Base-by-base conservation (phyloP, 2,797 vertebrate genomes). In the Lepilemur ruficaudatus region DNA sequence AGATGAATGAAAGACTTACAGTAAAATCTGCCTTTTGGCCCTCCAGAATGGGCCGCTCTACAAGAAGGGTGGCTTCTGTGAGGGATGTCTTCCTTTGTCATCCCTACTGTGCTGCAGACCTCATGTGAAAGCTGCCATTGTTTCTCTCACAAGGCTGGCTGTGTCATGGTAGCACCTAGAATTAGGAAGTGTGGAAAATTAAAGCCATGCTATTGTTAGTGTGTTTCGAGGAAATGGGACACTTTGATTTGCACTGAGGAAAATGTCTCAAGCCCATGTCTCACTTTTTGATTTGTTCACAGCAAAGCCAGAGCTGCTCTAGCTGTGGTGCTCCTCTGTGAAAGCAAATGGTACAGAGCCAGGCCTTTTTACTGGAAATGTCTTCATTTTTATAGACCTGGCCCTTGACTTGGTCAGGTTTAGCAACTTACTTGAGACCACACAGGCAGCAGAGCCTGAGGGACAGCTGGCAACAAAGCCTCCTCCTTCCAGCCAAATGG, bases 301-400 rank as follows among this genome's bases (percentile, higher is more conserved):
- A 48, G 73, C 57, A 76, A 72, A 89, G 59, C 70, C 72, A 65
- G 93, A 63, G 67, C 63, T 41, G 86, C 50, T 48, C 65, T 89
- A 78, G 65, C 59, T 23, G 30, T 32, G 35, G 72, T 65, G 67
- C 70, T 93, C 32, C 15, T 90, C 35, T 69, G 32, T 30, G 92
- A 96, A 83, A 96, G 86, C 86, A 67, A 61, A 65, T 11, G 55
- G 83, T 81, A 59, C 52, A 59, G 95, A 89, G 50, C 93, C 79
- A 95, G 92, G 65, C 59, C n/a, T 35, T 97, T 94, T 96, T 94
- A 95, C 0, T 46, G 94, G 93, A 95, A 96, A 73, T 87, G 35
- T 76, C 86, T 82, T 95, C 84, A 67, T 72, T 96, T 97, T 97
- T 96, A 95, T 89, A 95, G 98, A 86, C 81, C 86, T 89, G 96